These are phyloP conservation scores for Epistrophe grossulariae DNA, from an alignment of 2,888 invertebrate species.

Conservation along the genomic window DNA sequence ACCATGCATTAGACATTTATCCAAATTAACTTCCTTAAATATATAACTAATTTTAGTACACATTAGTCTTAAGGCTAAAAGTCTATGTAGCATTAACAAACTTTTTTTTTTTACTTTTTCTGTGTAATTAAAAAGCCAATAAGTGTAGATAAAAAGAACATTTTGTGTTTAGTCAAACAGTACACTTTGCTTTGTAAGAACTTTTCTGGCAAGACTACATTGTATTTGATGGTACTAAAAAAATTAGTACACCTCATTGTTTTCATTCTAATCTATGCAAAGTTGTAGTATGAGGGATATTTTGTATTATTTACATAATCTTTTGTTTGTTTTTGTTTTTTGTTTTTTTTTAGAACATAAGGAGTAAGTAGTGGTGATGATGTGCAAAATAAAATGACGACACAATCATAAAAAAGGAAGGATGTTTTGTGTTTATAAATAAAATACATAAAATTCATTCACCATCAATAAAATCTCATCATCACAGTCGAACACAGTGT, in stretches of 20 bases:
- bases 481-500: constrained; percentile 73
- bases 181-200: constrained; percentile 41
- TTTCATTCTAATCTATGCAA: constrained; percentile 43
- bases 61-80: constrained; percentile 67
- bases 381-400: constrained; percentile 39
- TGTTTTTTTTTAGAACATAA: constrained; percentile 44
- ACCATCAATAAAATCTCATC: constrained; percentile 66
- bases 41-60: constrained; percentile 71
- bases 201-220: constrained; percentile 65
- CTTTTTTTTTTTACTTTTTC: constrained; percentile 1
- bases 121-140: constrained; percentile 60
- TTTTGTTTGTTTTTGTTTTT: constrained; percentile 20
- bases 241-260: constrained; percentile 62
- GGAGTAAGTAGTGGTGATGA: constrained; percentile 49
- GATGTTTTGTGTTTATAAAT: constrained; percentile 48
- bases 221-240: constrained; percentile 55
- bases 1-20: constrained; percentile 26
- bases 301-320: constrained; percentile 61
- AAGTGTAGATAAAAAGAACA: constrained; percentile 14
- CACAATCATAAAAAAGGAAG: constrained; percentile 28
- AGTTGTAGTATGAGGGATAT: constrained; percentile 45
- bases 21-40: constrained; percentile 26
- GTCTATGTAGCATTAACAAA: constrained; percentile 48
- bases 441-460: constrained; percentile 63
- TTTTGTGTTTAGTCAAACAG: constrained; percentile 20